phyloP scores from a whole-genome alignment of 2,888 invertebrate genomes.

The Choreutis nemorana region DNA sequence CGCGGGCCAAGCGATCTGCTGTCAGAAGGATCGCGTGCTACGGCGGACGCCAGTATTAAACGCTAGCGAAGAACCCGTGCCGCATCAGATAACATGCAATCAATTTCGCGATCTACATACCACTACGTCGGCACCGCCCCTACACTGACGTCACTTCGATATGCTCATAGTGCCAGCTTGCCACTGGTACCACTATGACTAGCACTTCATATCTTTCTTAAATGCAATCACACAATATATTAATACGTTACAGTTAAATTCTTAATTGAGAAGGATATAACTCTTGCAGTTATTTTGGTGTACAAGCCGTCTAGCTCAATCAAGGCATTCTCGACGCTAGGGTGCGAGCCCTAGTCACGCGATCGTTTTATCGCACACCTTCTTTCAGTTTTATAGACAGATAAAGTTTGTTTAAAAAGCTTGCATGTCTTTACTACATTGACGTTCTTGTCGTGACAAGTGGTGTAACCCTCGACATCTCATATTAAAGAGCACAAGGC shows the following conservation, averaged over 20 bases:
- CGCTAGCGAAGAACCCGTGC: slow-evolving; percentile 62
- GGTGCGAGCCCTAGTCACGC: slow-evolving; percentile 50
- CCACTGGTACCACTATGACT: slow-evolving; percentile 46
- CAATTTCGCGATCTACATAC: slow-evolving; percentile 65
- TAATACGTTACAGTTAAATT: slow-evolving; percentile 5
- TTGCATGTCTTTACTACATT: slow-evolving; percentile 56
- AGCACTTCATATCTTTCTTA: no score
- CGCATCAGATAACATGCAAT: slow-evolving; percentile 64
- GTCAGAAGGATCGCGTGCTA: slow-evolving; percentile 61
- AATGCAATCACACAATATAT: slow-evolving; percentile 7
- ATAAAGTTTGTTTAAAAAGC: slow-evolving; percentile 61
- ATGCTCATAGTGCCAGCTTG: slow-evolving; percentile 54
- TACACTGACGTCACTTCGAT: slow-evolving; percentile 58
- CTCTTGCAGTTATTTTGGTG: slow-evolving; percentile 3
- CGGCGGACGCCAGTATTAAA: slow-evolving; percentile 58
- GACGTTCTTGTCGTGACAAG: slow-evolving; percentile 52
- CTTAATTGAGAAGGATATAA: not conserved
- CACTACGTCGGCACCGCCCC: slow-evolving; percentile 58
- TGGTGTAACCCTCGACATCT: slow-evolving; percentile 45
- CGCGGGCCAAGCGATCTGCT: slow-evolving; percentile 54
- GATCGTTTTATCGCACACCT: slow-evolving; percentile 62
- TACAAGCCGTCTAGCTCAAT: slow-evolving; percentile 35
- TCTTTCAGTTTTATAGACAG: slow-evolving; percentile 55
- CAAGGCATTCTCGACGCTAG: slow-evolving; percentile 48
- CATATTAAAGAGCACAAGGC: slow-evolving; percentile 21